A percentile compares a stretch with the other conserved stretches of the same genome.
phyloP scores from a whole-genome alignment of 2,113 vertebrate genomes.

The Theristicus caerulescens region DNA sequence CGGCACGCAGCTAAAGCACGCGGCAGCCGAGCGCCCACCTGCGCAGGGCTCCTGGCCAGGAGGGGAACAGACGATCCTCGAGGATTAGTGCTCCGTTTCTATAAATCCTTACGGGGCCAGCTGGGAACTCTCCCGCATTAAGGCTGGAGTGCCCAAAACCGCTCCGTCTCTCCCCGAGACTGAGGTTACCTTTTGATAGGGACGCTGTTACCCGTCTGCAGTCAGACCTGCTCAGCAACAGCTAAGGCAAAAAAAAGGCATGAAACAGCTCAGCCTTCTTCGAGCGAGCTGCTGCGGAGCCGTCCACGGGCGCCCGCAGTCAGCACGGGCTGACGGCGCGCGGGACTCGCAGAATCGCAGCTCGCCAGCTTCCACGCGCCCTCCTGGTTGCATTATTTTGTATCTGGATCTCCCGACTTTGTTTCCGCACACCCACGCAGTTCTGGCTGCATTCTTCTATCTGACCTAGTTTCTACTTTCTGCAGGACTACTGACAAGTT shows the following conservation, averaged over 20 bases:
- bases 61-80: accelerated
- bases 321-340: accelerated
- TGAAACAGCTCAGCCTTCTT: accelerated
- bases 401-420: neutral
- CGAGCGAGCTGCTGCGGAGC: accelerated
- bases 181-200: neutral
- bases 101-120: neutral
- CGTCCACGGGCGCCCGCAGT: accelerated
- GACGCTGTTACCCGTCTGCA: neutral
- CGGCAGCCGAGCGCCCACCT: accelerated
- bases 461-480: neutral
- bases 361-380: neutral
- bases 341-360: no score
- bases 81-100: neutral
- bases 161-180: neutral
- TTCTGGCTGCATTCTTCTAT: neutral
- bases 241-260: neutral
- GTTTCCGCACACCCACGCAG: no score
- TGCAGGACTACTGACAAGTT: neutral
- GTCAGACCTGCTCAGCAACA: neutral
- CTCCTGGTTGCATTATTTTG: accelerated
- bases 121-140: neutral
- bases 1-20: neutral
- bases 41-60: neutral
- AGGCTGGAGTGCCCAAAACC: neutral